phyloP scores from a whole-genome alignment of 2,888 invertebrate species.

The Sisyra nigra region DNA sequence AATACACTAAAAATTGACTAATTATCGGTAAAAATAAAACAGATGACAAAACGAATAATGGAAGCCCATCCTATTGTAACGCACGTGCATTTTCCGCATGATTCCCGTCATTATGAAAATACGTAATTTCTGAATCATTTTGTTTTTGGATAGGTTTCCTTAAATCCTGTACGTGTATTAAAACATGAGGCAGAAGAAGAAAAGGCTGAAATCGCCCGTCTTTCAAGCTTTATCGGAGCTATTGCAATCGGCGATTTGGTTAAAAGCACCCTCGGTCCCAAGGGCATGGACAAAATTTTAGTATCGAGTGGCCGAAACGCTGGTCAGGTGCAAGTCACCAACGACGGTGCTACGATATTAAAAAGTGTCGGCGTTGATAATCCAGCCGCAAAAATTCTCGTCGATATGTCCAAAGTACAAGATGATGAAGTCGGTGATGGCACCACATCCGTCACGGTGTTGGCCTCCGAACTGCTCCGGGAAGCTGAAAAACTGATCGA shows the following conservation, averaged over 20 bases:
- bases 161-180: slow-evolving; percentile 88
- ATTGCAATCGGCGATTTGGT: slow-evolving; percentile 98
- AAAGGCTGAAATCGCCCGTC: slow-evolving; percentile 88
- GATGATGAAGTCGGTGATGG: slow-evolving; percentile 99
- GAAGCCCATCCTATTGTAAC: background rate
- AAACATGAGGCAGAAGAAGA: slow-evolving; percentile 97
- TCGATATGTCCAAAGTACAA: slow-evolving; percentile 97
- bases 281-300: slow-evolving; percentile 94
- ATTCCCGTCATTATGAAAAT: background rate
- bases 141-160: slow-evolving; percentile 43
- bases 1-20: too few relatives aligned
- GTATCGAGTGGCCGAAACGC: slow-evolving; percentile 65
- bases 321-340: slow-evolving; percentile 87
- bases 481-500: slow-evolving; percentile 90
- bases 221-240: slow-evolving; percentile 96
- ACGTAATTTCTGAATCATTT: background rate
- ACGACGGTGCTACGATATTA: slow-evolving; percentile 97
- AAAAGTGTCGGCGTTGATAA: slow-evolving; percentile 95
- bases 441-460: slow-evolving; percentile 96
- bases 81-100: slow-evolving; percentile 1
- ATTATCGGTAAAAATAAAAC: too few relatives aligned
- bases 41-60: too few relatives aligned
- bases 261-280: slow-evolving; percentile 95
- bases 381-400: slow-evolving; percentile 95
- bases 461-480: slow-evolving; percentile 82